Conservation (phyloP, 2,888 invertebrate genomes). For the Atherix ibis region DNA sequence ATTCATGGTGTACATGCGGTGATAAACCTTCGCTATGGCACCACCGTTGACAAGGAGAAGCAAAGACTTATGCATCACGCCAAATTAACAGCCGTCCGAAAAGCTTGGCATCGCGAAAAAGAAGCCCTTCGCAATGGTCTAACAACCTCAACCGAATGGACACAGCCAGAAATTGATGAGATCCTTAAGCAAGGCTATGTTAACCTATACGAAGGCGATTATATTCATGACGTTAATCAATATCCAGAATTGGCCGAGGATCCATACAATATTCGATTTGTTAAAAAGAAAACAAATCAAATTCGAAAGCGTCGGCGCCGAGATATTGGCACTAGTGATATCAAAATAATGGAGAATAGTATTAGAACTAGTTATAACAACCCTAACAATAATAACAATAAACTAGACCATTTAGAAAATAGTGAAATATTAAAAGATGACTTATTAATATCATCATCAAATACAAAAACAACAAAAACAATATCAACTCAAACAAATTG, state of each 20-base stretch:
- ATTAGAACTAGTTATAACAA: conserved; percentile 5
- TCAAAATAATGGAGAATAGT: not conserved
- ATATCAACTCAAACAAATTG: conserved; percentile 14
- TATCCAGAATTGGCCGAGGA: conserved; percentile 93
- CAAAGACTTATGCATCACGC: conserved; percentile 83
- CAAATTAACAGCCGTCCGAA: conserved; percentile 67
- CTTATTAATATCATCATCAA: not conserved
- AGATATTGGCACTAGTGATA: conserved; percentile 6
- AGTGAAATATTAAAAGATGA: conserved; percentile 2
- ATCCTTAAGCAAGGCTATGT: conserved; percentile 71
- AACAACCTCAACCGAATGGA: conserved; percentile 70
- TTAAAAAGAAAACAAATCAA: conserved; percentile 60
- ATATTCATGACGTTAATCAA: conserved; percentile 74
- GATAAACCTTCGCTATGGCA: conserved; percentile 88
- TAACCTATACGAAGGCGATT: conserved; percentile 77
- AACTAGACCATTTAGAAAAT: conserved; percentile 6
- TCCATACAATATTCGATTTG: conserved; percentile 83
- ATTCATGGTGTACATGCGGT: conserved; percentile 83
- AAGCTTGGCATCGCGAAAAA: conserved; percentile 87
- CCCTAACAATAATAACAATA: conserved; percentile 8
- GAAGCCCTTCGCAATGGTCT: conserved; percentile 66
- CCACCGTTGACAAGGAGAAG: conserved; percentile 76
- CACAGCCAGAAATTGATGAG: conserved; percentile 74
- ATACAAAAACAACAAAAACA: conserved; percentile 15
- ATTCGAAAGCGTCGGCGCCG: conserved; percentile 47